These are phyloP conservation scores for Cabera pusaria DNA, from an alignment of 2,888 invertebrate genomes.

Conservation along the genomic window DNA sequence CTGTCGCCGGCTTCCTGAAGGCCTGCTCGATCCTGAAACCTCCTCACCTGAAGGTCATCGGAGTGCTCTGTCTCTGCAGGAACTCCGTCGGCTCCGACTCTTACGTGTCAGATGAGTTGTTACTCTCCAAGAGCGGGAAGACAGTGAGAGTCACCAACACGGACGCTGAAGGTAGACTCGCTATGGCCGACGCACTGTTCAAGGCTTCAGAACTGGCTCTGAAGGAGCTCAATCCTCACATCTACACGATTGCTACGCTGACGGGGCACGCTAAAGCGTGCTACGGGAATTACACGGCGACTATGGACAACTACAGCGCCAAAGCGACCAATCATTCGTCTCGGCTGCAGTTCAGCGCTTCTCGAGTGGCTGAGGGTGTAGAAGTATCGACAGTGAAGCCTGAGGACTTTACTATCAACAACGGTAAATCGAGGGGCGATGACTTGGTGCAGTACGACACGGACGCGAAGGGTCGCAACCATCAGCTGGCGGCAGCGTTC, in stretches of 20 bases:
- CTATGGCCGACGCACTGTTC: constrained; percentile 92
- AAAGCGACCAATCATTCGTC: constrained; percentile 80
- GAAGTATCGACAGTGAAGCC: constrained; percentile 89
- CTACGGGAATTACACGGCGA: constrained; percentile 87
- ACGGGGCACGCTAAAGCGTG: constrained; percentile 90
- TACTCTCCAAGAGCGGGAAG: constrained; percentile 90
- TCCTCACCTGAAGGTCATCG: constrained; percentile 89
- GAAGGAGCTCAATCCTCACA: constrained; percentile 89
- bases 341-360: constrained; percentile 87
- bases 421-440: constrained; percentile 89
- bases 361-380: constrained; percentile 87
- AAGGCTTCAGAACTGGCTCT: constrained; percentile 77
- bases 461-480: constrained; percentile 70
- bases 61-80: constrained; percentile 90
- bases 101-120: constrained; percentile 93
- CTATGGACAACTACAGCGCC: constrained; percentile 89
- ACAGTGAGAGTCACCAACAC: constrained; percentile 93
- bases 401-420: constrained; percentile 86
- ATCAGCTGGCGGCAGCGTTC: constrained; percentile 83
- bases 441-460: constrained; percentile 85
- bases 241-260: constrained; percentile 94
- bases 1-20: constrained; percentile 94
- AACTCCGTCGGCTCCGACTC: constrained; percentile 93
- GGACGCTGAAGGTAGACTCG: constrained; percentile 95
- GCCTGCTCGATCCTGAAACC: constrained; percentile 88